Percentiles rank a stretch among this genome's conserved stretches.
Evolutionary conservation across 2,888 invertebrate genomes (phyloP).

Genomic region (Synanthedon formicaeformis): DNA sequence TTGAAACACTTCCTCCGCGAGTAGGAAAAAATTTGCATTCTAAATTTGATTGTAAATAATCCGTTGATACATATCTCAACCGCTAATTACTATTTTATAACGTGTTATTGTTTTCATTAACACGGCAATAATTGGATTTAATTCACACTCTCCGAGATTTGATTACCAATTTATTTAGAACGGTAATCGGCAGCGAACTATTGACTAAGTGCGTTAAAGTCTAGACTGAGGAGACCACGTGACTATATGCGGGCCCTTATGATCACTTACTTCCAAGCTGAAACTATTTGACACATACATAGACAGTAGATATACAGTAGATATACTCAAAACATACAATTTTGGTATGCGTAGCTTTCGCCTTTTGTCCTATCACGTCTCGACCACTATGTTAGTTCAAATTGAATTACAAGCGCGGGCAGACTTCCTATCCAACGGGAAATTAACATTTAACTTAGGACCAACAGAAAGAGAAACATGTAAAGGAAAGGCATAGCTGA

Average conservation of each 20-base stretch:
- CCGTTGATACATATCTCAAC: neutral
- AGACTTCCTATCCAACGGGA: neutral
- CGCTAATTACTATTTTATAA: neutral
- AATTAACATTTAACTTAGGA: neutral
- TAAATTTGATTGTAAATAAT: neutral
- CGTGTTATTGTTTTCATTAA: neutral
- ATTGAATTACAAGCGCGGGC: neutral
- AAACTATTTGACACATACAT: too few species aligned
- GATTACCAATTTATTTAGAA: too few species aligned
- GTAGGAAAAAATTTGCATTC: neutral
- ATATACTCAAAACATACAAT: too few species aligned
- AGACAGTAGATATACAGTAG: too few species aligned
- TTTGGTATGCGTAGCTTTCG: neutral
- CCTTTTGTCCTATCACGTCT: neutral
- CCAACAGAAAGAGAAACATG: neutral
- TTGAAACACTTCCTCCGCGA: neutral
- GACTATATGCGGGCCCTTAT: too few species aligned
- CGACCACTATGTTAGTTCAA: neutral
- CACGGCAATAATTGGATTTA: too few species aligned
- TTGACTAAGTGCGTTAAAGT: too few species aligned
- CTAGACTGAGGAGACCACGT: too few species aligned
- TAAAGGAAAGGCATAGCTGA: neutral
- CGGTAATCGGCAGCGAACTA: too few species aligned
- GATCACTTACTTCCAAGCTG: too few species aligned
- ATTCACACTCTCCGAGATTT: too few species aligned